These are phyloP conservation scores for Lobophora halterata DNA, from an alignment of 2,888 invertebrate genomes.

Conservation along the genomic window DNA sequence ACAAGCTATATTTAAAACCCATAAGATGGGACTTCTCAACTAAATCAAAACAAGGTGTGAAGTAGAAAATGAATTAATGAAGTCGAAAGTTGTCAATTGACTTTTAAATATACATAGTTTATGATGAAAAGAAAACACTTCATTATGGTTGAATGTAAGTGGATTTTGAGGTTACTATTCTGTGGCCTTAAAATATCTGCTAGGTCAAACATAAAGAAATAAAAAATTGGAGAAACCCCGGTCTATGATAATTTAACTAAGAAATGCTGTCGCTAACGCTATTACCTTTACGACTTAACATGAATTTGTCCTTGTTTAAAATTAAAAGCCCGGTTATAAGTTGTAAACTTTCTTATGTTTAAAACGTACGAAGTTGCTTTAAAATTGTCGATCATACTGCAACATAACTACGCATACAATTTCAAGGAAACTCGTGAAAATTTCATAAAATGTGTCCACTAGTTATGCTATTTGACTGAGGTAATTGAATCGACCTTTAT, in stretches of 20 bases:
- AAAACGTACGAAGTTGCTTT: too few species aligned
- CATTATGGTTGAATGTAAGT: conserved; percentile 23
- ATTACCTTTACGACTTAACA: conserved; percentile 22
- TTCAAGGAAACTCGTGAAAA: conserved; percentile 11
- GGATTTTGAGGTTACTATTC: conserved; percentile 28
- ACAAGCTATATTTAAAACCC: conserved; percentile 8
- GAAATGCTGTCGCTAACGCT: conserved; percentile 31
- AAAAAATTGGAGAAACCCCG: conserved; percentile 23
- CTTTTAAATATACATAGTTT: conserved; percentile 14
- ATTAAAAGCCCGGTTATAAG: conserved; percentile 20
- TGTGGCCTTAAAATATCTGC: conserved; percentile 15
- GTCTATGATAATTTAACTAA: conserved; percentile 3
- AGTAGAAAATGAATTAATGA: conserved; percentile 9
- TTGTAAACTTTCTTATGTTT: conserved; percentile 18
- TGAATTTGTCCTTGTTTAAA: conserved; percentile 23
- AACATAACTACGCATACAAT: background rate
- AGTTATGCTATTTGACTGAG: conserved; percentile 35
- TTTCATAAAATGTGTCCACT: conserved; percentile 31
- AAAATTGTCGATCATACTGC: too few species aligned
- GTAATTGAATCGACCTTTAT: conserved; percentile 50
- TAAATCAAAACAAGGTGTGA: background rate
- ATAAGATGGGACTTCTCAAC: background rate
- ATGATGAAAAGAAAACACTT: conserved; percentile 14
- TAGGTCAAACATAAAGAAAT: conserved; percentile 25
- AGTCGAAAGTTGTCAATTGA: conserved; percentile 10